Evolutionary conservation across 92 coral and sea anemone species (phyloP).

Genomic region (Epizoanthus scotinus): DNA sequence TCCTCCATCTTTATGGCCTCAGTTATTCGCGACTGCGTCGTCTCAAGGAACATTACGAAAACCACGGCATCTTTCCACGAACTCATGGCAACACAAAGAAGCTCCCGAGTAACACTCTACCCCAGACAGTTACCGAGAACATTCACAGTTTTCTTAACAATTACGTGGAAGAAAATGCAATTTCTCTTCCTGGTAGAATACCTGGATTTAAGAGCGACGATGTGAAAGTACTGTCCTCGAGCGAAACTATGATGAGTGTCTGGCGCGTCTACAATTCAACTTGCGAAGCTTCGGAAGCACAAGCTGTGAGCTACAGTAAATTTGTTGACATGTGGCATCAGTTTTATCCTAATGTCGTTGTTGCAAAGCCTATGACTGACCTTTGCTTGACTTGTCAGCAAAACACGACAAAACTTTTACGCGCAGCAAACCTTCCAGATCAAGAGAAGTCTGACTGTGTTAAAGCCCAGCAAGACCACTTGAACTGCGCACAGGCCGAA

Average conservation of each 20-base stretch:
- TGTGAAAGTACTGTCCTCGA: slow-evolving; percentile 48
- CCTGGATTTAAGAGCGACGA: slow-evolving; percentile 61
- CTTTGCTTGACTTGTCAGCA: slow-evolving; percentile 53
- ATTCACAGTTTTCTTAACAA: slow-evolving; percentile 42
- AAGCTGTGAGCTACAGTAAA: slow-evolving; percentile 49
- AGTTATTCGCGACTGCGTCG: too few species aligned
- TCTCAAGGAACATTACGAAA: slow-evolving; percentile 43
- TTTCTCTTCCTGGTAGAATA: slow-evolving; percentile 58
- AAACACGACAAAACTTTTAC: slow-evolving; percentile 42
- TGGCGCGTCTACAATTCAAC: too few species aligned
- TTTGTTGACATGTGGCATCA: slow-evolving; percentile 59
- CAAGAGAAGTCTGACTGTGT: slow-evolving; percentile 49
- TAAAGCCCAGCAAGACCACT: slow-evolving; percentile 43
- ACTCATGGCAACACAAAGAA: slow-evolving; percentile 50
- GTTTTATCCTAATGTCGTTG: slow-evolving; percentile 47
- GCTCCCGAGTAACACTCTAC: too few species aligned
- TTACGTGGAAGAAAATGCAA: slow-evolving; percentile 58
- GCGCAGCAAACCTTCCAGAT: slow-evolving; percentile 46
- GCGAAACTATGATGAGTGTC: too few species aligned
- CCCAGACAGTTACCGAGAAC: too few species aligned
- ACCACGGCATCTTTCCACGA: slow-evolving; percentile 40
- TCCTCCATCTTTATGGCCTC: too few species aligned
- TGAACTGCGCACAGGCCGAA: too few species aligned
- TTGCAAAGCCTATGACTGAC: slow-evolving; percentile 53
- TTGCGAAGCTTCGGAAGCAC: too few species aligned